Percentiles rank a stretch among this genome's conserved stretches.
Conservation (phyloP, 2,888 invertebrate species). For the Perizoma affinitatum region DNA sequence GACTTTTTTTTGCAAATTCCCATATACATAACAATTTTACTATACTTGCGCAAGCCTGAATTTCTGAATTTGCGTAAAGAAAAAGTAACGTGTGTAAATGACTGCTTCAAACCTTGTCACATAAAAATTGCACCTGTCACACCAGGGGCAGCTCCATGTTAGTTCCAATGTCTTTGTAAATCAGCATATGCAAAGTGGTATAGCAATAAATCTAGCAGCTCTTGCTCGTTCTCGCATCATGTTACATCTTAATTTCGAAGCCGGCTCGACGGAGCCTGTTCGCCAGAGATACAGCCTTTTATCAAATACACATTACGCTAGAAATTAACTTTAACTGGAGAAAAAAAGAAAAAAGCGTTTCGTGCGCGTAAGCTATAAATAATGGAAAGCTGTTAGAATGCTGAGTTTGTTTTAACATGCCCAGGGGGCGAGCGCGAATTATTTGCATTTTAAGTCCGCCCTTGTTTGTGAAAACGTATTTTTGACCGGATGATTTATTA, state of each 20-base stretch:
- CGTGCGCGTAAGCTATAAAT: conserved; percentile 77
- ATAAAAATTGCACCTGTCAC: conserved; percentile 49
- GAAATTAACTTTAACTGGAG: conserved; percentile 78
- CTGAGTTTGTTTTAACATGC: conserved; percentile 78
- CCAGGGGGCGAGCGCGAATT: conserved; percentile 74
- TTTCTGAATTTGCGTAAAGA: too few relatives aligned
- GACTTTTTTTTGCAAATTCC: too few relatives aligned
- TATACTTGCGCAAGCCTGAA: too few relatives aligned
- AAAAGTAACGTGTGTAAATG: not conserved
- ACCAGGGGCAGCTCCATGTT: conserved; percentile 55
- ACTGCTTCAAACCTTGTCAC: conserved; percentile 28
- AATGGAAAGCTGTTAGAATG: conserved; percentile 77
- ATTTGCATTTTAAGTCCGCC: conserved; percentile 76
- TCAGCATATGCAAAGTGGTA: conserved; percentile 85
- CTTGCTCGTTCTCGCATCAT: conserved; percentile 86
- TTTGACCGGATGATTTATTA: conserved; percentile 58
- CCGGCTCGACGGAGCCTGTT: conserved; percentile 81
- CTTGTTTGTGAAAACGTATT: conserved; percentile 70
- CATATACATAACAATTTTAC: too few relatives aligned
- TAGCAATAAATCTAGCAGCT: conserved; percentile 84
- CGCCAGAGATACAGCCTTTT: conserved; percentile 81
- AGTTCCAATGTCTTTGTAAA: conserved; percentile 79
- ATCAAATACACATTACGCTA: conserved; percentile 83
- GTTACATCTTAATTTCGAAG: conserved; percentile 85
- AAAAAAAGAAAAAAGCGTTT: conserved; percentile 63